A percentile compares a stretch with the other conserved stretches of the same genome.
These are phyloP conservation scores for Bradysia coprophila DNA, from an alignment of 1,140 invertebrate species.

Conservation along the genomic window DNA sequence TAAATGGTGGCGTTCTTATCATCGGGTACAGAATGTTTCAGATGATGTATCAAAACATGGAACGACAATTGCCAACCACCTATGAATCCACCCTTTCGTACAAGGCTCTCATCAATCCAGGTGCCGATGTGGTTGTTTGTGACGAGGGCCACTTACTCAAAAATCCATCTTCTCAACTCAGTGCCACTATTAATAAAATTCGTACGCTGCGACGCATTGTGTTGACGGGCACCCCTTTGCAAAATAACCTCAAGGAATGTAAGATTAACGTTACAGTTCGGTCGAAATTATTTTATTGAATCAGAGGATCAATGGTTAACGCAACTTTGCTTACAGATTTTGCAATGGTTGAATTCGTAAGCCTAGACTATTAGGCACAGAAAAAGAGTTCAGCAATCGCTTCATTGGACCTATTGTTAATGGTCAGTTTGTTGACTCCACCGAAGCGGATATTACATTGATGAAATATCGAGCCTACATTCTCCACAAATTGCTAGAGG, in stretches of 20 bases:
- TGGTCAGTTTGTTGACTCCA: conserved; percentile 88
- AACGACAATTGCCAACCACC: conserved; percentile 38
- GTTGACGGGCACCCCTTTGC: conserved; percentile 86
- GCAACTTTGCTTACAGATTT: conserved; percentile 60
- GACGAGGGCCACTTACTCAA: conserved; percentile 93
- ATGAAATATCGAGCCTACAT: conserved; percentile 93
- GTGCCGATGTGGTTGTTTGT: conserved; percentile 79
- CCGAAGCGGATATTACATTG: conserved; percentile 66
- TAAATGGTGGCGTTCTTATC: conserved; percentile 75
- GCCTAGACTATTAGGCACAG: conserved; percentile 77
- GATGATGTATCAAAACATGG: conserved; percentile 51
- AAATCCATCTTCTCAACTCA: conserved; percentile 68
- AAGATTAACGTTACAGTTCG: no score
- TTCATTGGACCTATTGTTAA: conserved; percentile 91
- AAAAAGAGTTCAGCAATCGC: conserved; percentile 77
- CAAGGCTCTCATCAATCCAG: conserved; percentile 59
- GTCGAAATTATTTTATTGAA: no score
- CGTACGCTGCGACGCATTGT: conserved; percentile 65
- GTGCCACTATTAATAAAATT: conserved; percentile 68
- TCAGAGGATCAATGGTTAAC: no score
- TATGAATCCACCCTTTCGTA: conserved; percentile 38
- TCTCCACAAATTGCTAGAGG: conserved; percentile 78
- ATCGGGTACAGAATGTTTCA: conserved; percentile 91
- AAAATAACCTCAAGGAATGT: conserved; percentile 93
- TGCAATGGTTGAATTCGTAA: conserved; percentile 97